Evolutionary conservation across 2,113 vertebrate genomes (phyloP), one percentile per base, ranked within the genome.

Genomic region (Meriones unguiculatus): DNA sequence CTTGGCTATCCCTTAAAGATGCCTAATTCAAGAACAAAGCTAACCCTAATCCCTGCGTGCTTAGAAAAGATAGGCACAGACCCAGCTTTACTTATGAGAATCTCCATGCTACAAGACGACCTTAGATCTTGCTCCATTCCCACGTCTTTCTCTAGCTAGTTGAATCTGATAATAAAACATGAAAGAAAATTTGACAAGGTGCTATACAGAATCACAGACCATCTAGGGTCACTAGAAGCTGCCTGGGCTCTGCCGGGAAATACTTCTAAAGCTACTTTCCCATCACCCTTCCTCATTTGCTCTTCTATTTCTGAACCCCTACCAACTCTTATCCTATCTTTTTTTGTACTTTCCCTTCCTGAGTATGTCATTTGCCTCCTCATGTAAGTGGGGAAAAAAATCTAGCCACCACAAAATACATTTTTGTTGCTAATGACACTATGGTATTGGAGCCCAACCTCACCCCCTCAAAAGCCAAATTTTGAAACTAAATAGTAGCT

Each of bases 151-250:
- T 22, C 24, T 69, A 52, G 80, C 59, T 65, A 32, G 38, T 82
- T 81, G 35, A 30, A 7, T 87, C 73, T 91, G n/a, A n/a, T 95
- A 52, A 85, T n/a, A 91, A 65, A 84, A 89, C 59, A 75, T 50
- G 57, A 93, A 64, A 91, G 76, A 67, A 81, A 52, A 28, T 28
- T 75, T 73, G n/a, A 89, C 70, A 65, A 30, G 28, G 25, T 77
- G 13, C 20, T 67, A 2, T 41, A 18, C 64, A 92, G 95, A 91
- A 41, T 46, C n/a, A 1, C 35, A 59, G 85, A 91, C 52, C 46
- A 59, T 65, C 54, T 35, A 1, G 5, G 22, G 13, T 76, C 59
- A 18, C 32, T 15, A 70, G 75, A 65, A 73, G 77, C 88, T 69
- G 72, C 76, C 80, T 35, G 65, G 32, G 13, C 50, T 7, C 1